Evolutionary conservation across 2,797 vertebrate species (phyloP), one percentile per base, ranked within the genome.

Genomic region (Trematomus bernacchii): DNA sequence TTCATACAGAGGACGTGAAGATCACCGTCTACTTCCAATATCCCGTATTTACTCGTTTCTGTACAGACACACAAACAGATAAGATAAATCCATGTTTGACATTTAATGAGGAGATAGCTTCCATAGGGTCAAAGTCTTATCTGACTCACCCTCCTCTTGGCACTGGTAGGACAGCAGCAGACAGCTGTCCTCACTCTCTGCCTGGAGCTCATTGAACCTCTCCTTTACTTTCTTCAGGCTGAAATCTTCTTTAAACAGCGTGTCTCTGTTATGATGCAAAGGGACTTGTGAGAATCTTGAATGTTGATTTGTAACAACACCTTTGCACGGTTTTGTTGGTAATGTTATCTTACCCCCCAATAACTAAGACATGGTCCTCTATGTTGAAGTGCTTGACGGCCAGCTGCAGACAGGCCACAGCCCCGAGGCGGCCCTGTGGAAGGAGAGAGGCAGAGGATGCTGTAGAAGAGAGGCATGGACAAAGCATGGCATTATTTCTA

Each of bases 171-270:
- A 94, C 6, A 96, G 89, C 48, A 96, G 87, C 62, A 96, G 70
- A 73, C 89, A 94, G 85, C 74, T 85, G 61, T 94, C 88, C 27
- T 84, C 81, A 47, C 89, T 52, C 52, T 68, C 80, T 0, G 60
- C 76, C 43, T 93, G 93, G 12, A 94, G 66, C 4, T 90, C 79
- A 42, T 66, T 79, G 73, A 96, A 95, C 54, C 61, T 92, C 52
- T 78, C 52, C 3, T 83, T 83, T 0, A 96, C 84, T 72, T 73
- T 57, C 3, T 47, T 44, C 33, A 96, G 93, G 79, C 95, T 95
- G 67, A 96, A 96, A 51, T 96, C 96, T 66, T 96, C 95, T 85
- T 90, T 95, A 85, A 96, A 96, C 43, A 96, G 92, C 0, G 96
- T 96, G 83, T 96, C 96, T 0, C 96, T 96, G 87, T 69, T 37